phyloP scores from a whole-genome alignment of 2,113 vertebrate species.

The Geothlypis trichas region DNA sequence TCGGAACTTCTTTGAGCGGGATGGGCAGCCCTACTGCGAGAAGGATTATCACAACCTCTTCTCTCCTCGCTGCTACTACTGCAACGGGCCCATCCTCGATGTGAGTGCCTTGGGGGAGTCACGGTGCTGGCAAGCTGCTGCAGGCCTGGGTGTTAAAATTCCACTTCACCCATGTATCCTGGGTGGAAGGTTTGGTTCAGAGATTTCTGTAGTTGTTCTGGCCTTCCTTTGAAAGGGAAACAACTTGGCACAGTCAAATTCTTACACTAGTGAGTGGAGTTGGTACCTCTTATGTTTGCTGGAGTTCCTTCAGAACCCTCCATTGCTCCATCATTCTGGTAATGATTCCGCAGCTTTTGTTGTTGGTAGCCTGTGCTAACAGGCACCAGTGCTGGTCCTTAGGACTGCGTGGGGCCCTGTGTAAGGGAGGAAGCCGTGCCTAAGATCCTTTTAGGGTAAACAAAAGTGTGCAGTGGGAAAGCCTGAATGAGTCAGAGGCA shows the following conservation, averaged over 20 bases:
- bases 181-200: neutral
- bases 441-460: conserved; percentile 39
- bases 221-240: neutral
- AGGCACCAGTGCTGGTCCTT: neutral
- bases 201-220: neutral
- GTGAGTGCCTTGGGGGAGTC: conserved; percentile 75
- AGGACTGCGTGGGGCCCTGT: neutral
- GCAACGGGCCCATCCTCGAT: conserved; percentile 96
- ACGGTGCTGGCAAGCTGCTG: neutral
- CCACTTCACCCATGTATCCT: neutral
- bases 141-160: neutral
- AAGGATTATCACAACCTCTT: conserved; percentile 96
- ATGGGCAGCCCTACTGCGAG: conserved; percentile 97
- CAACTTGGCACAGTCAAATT: neutral
- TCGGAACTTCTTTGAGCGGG: conserved; percentile 97
- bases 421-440: neutral
- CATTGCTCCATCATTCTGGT: neutral
- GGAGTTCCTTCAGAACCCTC: neutral
- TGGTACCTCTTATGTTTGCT: neutral
- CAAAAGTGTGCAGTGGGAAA: neutral
- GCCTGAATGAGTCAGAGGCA: neutral
- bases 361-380: neutral
- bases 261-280: neutral
- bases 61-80: conserved; percentile 97
- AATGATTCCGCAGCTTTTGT: neutral